Conservation (phyloP, 1,140 invertebrate genomes). For the Lineus longissimus region DNA sequence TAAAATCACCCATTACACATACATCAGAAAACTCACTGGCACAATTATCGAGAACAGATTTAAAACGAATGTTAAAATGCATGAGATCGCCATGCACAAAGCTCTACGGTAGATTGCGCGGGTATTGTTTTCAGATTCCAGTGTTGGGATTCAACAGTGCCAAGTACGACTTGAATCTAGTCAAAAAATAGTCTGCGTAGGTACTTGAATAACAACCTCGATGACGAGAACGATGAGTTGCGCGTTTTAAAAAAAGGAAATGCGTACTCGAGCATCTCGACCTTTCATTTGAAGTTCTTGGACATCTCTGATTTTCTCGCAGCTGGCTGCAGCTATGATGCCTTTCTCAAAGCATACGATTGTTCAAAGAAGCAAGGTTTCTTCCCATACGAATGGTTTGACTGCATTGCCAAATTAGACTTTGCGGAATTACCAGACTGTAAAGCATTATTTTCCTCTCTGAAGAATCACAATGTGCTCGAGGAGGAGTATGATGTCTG, state of each 20-base stretch:
- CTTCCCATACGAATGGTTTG: constrained; percentile 3
- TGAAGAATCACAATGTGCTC: constrained; percentile 9
- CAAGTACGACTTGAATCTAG: constrained; percentile 16
- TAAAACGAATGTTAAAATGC: neutral
- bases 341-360: constrained; percentile 5
- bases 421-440: neutral
- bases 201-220: too few species aligned
- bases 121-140: constrained; percentile 10
- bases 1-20: too few species aligned
- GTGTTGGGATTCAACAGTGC: constrained; percentile 15
- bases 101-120: neutral
- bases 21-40: too few species aligned
- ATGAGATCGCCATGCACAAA: neutral
- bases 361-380: neutral
- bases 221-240: too few species aligned
- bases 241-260: neutral
- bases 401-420: neutral
- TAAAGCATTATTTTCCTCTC: constrained; percentile 10
- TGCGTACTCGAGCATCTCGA: constrained; percentile 10
- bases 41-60: constrained; percentile 9
- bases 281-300: constrained; percentile 16
- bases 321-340: constrained; percentile 2
- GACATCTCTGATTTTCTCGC: constrained; percentile 19
- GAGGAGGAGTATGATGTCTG: neutral
- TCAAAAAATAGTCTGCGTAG: constrained; percentile 1